Evolutionary conservation across 2,888 invertebrate species (phyloP), one percentile per base, ranked within the genome.

Genomic region (Spodoptera littoralis): DNA sequence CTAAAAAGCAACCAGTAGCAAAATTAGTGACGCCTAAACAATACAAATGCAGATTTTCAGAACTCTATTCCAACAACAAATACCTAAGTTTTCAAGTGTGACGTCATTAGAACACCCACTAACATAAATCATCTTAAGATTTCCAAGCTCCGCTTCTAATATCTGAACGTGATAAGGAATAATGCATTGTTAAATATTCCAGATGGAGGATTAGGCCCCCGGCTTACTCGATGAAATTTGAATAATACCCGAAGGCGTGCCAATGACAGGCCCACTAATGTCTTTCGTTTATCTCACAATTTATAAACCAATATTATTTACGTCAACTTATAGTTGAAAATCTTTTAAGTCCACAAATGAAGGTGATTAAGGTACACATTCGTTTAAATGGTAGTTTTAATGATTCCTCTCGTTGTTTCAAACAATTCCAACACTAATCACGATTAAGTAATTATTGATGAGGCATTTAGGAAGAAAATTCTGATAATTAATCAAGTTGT

Each of bases 211-310:
- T 85, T 84, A 59, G 83, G 83, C 85, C 81, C 75, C 85, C 80
- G 80, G 79, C 83, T 88, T 87, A 87, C 88, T 76, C 82, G 87
- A 77, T 83, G 85, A 90, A 86, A 90, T 89, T 89, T 90, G 80
- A 90, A 91, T 91, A 90, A 90, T 86, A 80, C 85, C 69, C 77
- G 68, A 47, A 66, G 79, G 63, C 77, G 74, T 76, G 68, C 67
- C 77, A 84, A 66, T 79, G 86, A 85, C 88, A 83, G 72, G 72
- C 70, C 68, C 77, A 80, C 84, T 87, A 87, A 87, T 87, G 84
- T 80, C 62, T 68, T 73, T 70, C 83, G 80, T 86, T 88, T 84
- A 88, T 89, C 87, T 84, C 76, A 53, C 49, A 83, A 87, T 90
- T 90, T 87, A 90, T 90, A 85, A 81, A 80, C 81, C 67, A 77